Conservation (phyloP, 1,140 invertebrate genomes). For the Leptinotarsa lineolata region DNA sequence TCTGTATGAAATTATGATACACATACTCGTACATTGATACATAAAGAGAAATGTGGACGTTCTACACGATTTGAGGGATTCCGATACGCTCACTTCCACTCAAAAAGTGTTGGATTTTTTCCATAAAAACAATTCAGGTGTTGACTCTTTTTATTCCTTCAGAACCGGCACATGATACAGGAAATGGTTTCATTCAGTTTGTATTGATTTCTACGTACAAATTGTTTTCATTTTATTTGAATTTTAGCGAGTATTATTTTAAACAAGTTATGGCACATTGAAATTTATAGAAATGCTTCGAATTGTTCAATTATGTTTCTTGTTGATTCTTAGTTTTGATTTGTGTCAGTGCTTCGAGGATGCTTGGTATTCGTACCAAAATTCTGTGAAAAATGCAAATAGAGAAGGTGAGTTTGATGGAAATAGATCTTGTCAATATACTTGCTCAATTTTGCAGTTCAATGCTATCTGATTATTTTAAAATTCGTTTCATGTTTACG, state of each 20-base stretch:
- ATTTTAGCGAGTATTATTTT: background rate
- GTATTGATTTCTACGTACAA: background rate
- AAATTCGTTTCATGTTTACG: too few species aligned
- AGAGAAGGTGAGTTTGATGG: conserved; percentile 36
- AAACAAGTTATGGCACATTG: background rate
- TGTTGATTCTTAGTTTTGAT: conserved; percentile 21
- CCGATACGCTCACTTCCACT: too few species aligned
- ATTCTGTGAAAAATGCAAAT: conserved; percentile 30
- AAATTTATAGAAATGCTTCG: conserved; percentile 10
- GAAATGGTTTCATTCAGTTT: background rate
- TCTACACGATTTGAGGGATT: too few species aligned
- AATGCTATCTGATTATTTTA: too few species aligned
- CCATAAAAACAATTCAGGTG: too few species aligned
- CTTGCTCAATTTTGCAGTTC: background rate
- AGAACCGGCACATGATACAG: too few species aligned
- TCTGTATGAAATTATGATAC: too few species aligned
- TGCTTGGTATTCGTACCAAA: conserved; percentile 37
- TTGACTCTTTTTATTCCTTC: too few species aligned
- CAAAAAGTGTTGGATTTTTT: too few species aligned
- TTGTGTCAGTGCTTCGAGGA: conserved; percentile 32
- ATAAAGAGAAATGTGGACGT: too few species aligned
- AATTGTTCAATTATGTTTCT: conserved; percentile 13
- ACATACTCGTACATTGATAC: too few species aligned
- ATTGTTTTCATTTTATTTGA: background rate
- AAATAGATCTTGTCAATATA: background rate